Percentiles rank a stretch among this genome's conserved stretches.
Conservation (phyloP, 1,140 invertebrate genomes). For the Hycleus phaleratus region DNA sequence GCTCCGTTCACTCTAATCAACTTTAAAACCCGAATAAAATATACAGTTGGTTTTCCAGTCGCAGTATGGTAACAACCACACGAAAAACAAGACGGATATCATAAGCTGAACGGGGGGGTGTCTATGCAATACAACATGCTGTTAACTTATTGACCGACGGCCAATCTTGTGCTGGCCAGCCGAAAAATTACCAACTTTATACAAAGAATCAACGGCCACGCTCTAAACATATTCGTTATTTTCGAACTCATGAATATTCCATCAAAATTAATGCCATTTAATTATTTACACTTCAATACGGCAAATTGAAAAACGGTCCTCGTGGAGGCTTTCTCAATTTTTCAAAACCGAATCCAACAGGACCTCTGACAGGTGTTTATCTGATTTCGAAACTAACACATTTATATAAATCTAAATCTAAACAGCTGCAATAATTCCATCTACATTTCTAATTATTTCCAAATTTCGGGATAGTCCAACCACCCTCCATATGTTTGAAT, state of each 20-base stretch:
- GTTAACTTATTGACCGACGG: constrained; percentile 14
- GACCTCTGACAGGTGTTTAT: too few relatives aligned
- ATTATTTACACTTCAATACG: too few relatives aligned
- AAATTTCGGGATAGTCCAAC: too few relatives aligned
- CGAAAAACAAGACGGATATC: constrained; percentile 12
- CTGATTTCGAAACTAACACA: too few relatives aligned
- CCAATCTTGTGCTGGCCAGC: constrained; percentile 3
- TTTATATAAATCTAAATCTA: too few relatives aligned
- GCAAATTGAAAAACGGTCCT: too few relatives aligned
- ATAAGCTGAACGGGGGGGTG: constrained; percentile 6
- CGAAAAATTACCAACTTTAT: not conserved
- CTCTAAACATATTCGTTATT: not conserved
- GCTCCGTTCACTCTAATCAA: constrained; percentile 38
- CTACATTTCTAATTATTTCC: too few relatives aligned
- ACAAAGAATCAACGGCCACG: not conserved
- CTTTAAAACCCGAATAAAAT: constrained; percentile 39
- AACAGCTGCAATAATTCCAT: too few relatives aligned
- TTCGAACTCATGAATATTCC: not conserved
- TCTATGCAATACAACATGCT: constrained; percentile 10
- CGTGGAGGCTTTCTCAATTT: too few relatives aligned
- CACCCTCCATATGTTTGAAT: too few relatives aligned
- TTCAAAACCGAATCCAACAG: too few relatives aligned
- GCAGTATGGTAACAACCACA: constrained; percentile 16
- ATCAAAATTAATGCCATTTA: not conserved
- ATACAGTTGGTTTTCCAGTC: constrained; percentile 21